Evolutionary conservation across 2,888 invertebrate species (phyloP), one percentile per base, ranked within the genome.

Genomic region (Apantesis nais): DNA sequence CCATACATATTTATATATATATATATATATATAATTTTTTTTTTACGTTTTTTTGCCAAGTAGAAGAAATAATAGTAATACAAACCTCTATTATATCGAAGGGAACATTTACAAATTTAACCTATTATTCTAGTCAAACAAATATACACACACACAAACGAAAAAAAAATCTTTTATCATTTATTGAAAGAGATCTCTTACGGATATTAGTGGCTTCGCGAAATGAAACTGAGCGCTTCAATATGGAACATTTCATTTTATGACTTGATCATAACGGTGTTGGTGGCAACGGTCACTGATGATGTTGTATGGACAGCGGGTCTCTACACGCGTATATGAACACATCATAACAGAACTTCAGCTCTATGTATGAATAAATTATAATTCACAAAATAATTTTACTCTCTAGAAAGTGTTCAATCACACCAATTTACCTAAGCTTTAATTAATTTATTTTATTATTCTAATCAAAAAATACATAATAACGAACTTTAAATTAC

Each of bases 91-190:
- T 79, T 81, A 82, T 82, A 79, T 73, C 73, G 72, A 83, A 77
- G 80, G 86, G 86, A 87, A 89, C 88, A 91, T 92, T 92, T 92
- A 93, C 92, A 93, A 90, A 92, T 92, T 92, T 91, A 92, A 89
- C 89, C 92, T 93, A 94, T 88, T 93, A 90, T 83, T 85, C 90
- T 92, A 92, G 73, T 80, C 87, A 91, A 94, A 93, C 93, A 91
- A 92, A 93, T 93, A 92, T 94, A 93, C 93, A 93, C 91, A 91
- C 91, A 91, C 91, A 92, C 90, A 89, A 91, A 89, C 87, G 85
- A 90, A 83, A 67, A 61, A 69, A 74, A 72, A 65, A 41, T 68
- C 75, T 52, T 72, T 78, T 77, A 70, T 81, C 84, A 85, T 70
- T 82, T 85, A 79, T 66, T 81, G 84, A 88, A 84, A 90, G 92